phyloP scores from a whole-genome alignment of 30 jellyfish, hydroid and myxozoan species.

The Sanderia malayensis region DNA sequence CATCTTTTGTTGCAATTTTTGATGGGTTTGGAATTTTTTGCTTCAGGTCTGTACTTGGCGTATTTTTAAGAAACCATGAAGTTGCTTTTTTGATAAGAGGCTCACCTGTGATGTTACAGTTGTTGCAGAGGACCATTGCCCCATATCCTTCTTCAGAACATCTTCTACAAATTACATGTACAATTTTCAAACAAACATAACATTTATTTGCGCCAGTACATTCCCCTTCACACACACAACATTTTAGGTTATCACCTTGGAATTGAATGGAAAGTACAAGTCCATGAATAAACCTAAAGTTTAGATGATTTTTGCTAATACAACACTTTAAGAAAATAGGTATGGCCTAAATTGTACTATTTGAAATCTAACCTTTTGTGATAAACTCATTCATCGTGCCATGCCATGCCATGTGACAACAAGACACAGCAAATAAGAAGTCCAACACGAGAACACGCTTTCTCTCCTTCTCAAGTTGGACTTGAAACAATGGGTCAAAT shows the following conservation, averaged over 20 bases:
- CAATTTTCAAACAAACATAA: not conserved
- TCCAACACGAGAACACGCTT: no score
- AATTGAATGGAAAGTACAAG: not conserved
- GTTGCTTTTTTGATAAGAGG: not conserved
- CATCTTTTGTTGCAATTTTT: not conserved
- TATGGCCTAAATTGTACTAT: no score
- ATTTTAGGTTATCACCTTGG: no score
- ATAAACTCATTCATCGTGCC: no score
- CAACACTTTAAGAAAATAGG: no score
- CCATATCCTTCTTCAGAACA: slow-evolving; percentile 4
- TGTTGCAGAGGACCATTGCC: not conserved
- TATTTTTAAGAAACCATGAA: not conserved
- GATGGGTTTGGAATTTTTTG: slow-evolving; percentile 5
- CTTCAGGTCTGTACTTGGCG: not conserved
- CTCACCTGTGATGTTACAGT: slow-evolving; percentile 11
- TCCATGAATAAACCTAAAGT: no score
- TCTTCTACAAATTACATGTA: not conserved
- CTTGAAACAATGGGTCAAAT: no score
- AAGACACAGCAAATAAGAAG: no score
- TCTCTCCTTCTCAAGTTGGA: no score
- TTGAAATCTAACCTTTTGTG: no score
- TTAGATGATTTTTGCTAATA: no score
- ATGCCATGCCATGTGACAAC: no score
- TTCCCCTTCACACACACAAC: not conserved
- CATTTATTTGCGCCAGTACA: not conserved